Percentiles rank a stretch among this genome's conserved stretches.
phyloP scores from a whole-genome alignment of 1,140 invertebrate species.

The Chrysoperla carnea region DNA sequence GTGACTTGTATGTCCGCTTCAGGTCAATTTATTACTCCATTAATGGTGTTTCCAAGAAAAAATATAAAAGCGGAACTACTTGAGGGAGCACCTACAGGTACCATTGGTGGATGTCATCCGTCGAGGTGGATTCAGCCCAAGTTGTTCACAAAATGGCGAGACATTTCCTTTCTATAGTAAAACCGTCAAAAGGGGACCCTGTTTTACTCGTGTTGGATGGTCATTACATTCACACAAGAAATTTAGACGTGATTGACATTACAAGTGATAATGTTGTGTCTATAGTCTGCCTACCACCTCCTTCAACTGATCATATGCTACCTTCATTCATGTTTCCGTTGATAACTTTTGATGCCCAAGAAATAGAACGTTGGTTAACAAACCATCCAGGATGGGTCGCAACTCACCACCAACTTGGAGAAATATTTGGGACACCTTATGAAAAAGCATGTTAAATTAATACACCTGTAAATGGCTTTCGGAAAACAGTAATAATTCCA shows the following conservation, averaged over 20 bases:
- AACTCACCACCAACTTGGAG: slow-evolving; percentile 7
- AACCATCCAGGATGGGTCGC: slow-evolving; percentile 10
- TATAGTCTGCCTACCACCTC: too few relatives aligned
- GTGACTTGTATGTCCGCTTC: too few relatives aligned
- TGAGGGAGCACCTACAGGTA: too few relatives aligned
- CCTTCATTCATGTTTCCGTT: too few relatives aligned
- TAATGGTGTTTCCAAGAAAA: too few relatives aligned
- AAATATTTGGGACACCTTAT: slow-evolving; percentile 8
- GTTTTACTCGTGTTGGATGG: background rate
- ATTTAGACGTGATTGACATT: too few relatives aligned
- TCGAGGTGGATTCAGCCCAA: too few relatives aligned
- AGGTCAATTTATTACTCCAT: too few relatives aligned
- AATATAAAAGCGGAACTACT: too few relatives aligned
- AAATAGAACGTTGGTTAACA: slow-evolving; percentile 11
- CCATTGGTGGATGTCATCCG: too few relatives aligned
- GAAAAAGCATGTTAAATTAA: slow-evolving; percentile 8
- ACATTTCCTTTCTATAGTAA: slow-evolving; percentile 14
- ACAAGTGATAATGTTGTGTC: too few relatives aligned
- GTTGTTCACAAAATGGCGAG: slow-evolving; percentile 2
- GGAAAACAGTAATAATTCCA: slow-evolving; percentile 16
- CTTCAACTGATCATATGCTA: too few relatives aligned
- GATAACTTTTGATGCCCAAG: slow-evolving; percentile 11
- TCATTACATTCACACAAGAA: background rate
- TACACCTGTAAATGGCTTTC: slow-evolving; percentile 15
- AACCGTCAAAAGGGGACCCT: slow-evolving; percentile 12